Conservation (phyloP, 2,888 invertebrate genomes). For the Sarcophaga carnaria region DNA sequence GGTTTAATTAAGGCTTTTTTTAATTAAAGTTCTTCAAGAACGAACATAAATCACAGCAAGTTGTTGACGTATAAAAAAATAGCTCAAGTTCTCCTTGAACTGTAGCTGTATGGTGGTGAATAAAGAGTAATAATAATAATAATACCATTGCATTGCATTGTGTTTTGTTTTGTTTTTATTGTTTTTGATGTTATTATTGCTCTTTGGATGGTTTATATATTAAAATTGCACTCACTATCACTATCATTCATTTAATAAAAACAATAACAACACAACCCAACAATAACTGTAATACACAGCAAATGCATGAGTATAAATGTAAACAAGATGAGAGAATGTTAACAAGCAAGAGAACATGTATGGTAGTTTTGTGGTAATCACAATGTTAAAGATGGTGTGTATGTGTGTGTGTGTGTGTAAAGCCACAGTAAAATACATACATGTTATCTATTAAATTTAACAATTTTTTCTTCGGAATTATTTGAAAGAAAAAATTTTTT, state of each 20-base stretch:
- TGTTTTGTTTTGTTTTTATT: not conserved
- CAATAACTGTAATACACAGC: slow-evolving; percentile 7
- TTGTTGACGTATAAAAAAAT: not conserved
- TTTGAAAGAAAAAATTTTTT: not conserved
- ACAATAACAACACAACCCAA: slow-evolving; percentile 30
- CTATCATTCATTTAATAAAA: slow-evolving; percentile 35
- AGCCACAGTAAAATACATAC: not conserved
- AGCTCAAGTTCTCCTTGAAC: slow-evolving; percentile 59
- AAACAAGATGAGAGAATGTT: not conserved
- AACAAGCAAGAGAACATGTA: not conserved
- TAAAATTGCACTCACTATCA: slow-evolving; percentile 29
- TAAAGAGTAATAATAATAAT: slow-evolving; percentile 16
- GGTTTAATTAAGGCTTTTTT: not conserved
- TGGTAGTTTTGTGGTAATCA: not conserved
- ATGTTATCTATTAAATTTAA: not conserved
- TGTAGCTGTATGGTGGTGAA: not conserved
- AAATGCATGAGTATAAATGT: not conserved
- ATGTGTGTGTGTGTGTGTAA: not conserved
- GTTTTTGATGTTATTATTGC: not conserved
- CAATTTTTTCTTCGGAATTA: not conserved
- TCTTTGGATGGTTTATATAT: not conserved
- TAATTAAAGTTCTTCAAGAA: not conserved
- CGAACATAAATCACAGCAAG: not conserved
- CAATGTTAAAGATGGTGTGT: not conserved
- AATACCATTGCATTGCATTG: not conserved